Percentiles rank a stretch among this genome's conserved stretches.
Conservation (phyloP, 2,113 vertebrate genomes). For the Sebastes schlegelii region DNA sequence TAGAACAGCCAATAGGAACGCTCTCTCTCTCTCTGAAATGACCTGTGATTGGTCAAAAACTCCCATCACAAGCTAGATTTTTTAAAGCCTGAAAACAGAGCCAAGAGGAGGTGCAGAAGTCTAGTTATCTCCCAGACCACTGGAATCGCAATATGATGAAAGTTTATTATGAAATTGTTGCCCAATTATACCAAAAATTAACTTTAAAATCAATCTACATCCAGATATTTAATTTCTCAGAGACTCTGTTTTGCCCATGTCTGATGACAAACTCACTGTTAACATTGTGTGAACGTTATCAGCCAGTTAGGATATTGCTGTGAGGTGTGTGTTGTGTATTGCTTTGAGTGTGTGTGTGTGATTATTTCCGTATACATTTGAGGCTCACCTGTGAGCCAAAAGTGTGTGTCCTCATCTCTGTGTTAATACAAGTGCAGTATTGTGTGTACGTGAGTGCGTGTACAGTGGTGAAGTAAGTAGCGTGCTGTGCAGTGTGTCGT, state of each 20-base stretch:
- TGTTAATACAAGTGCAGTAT: constrained; percentile 36
- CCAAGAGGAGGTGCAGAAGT: neutral
- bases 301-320: constrained; percentile 53
- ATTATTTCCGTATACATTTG: constrained; percentile 19
- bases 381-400: constrained; percentile 49
- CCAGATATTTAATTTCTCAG: neutral
- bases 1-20: no score
- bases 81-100: no score
- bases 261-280: constrained; percentile 42
- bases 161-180: neutral
- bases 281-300: constrained; percentile 64
- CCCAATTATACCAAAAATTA: neutral
- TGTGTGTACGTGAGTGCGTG: constrained; percentile 32
- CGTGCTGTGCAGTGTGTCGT: constrained; percentile 46
- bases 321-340: constrained; percentile 56
- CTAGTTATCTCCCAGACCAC: neutral
- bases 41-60: no score
- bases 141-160: neutral
- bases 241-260: constrained; percentile 61
- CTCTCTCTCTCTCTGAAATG: no score
- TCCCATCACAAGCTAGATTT: no score
- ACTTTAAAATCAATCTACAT: neutral
- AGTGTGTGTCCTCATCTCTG: constrained; percentile 51
- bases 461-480: constrained; percentile 27
- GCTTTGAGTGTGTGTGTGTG: constrained; percentile 38